Base-by-base conservation (phyloP, 2,113 vertebrate genomes). In the Dinomys branickii region DNA sequence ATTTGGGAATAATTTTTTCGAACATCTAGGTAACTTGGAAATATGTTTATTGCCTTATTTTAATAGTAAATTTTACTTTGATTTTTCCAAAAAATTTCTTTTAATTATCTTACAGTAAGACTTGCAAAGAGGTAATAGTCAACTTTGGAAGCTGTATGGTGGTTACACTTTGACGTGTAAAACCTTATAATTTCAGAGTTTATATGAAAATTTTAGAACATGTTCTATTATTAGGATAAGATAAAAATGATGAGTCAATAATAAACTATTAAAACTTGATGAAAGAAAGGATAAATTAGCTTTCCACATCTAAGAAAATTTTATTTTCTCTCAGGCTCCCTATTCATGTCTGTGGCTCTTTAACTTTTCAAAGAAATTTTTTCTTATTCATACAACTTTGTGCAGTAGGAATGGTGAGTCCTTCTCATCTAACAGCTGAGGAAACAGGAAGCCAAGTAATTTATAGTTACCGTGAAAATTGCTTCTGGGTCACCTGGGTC, bases 1-100 rank as follows among this genome's bases (percentile, higher is more conserved):
- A 8, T 86, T 88, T 71, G 50, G 6, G 22, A 94, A 65, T 30
- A 90, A 69, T 69, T 80, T 94, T 95, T 92, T 54, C 83, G 41
- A 95, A 88, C 16, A 1, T 63, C 41, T 58, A 80, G 0, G 7
- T 80, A 80, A 93, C 52, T 50, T 91, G 11, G 24, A 96, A 96
- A 58, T 65, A 77, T 77, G 13, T 63, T 83, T 89, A 82, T 56
- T 91, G 65, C n/a, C 73, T 87, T 94, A 54, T n/a, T 77, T 61
- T 24, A 58, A 33, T 4, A 85, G n/a, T 19, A 24, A 90, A 65
- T 75, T 94, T 82, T 87, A 30, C 91, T 85, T 26, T 75, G 69
- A n/a, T 28, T 93, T 93, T 91, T 65, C 58, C 81, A 78, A 90
- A 95, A 38, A 28, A 69, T 30, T 17, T 14, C 50, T 65, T 67